These are phyloP conservation scores for Netelia inedita DNA, from an alignment of 2,888 invertebrate species.

Conservation along the genomic window DNA sequence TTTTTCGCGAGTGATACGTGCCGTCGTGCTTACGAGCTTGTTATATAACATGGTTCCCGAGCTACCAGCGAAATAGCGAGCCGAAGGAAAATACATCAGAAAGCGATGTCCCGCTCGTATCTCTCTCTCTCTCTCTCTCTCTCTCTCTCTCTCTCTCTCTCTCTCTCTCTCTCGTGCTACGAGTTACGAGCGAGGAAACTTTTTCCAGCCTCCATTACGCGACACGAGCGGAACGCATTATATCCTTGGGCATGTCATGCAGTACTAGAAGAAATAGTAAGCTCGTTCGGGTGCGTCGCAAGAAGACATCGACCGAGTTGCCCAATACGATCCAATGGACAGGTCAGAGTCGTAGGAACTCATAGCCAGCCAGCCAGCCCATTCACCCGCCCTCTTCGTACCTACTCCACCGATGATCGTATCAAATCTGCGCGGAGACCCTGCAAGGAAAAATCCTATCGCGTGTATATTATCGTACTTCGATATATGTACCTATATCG, in stretches of 20 bases:
- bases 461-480: too few relatives aligned
- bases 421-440: too few relatives aligned
- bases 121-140: conserved; percentile 60
- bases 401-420: too few relatives aligned
- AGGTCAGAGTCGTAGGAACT: too few relatives aligned
- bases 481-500: too few relatives aligned
- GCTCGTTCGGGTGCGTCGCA: not conserved
- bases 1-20: too few relatives aligned
- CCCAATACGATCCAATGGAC: not conserved
- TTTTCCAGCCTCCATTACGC: conserved; percentile 68
- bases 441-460: too few relatives aligned
- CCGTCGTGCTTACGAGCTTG: too few relatives aligned
- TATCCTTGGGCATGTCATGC: conserved; percentile 51
- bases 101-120: conserved; percentile 41
- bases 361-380: too few relatives aligned
- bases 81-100: conserved; percentile 38
- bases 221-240: conserved; percentile 58
- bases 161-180: conserved; percentile 54
- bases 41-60: not conserved
- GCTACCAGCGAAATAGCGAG: conserved; percentile 7
- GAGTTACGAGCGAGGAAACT: conserved; percentile 60
- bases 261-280: conserved; percentile 31
- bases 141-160: conserved; percentile 60
- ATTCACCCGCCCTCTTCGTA: too few relatives aligned
- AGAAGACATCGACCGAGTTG: conserved; percentile 1